phyloP scores from a whole-genome alignment of 2,113 vertebrate genomes.

The Bufo gargarizans region DNA sequence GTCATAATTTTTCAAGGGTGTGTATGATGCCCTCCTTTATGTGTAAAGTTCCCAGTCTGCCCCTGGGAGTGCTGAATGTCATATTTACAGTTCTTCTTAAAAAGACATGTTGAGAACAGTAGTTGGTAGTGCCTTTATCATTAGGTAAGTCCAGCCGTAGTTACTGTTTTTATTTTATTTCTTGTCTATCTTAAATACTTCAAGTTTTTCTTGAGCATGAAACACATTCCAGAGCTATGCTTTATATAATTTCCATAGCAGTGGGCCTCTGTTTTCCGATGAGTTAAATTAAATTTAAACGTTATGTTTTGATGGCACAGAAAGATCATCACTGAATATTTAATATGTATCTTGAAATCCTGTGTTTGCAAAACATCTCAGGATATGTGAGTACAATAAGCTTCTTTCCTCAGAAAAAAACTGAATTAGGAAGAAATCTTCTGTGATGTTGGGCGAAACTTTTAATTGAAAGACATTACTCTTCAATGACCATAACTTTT shows the following conservation, averaged over 20 bases:
- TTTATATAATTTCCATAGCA: neutral
- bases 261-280: neutral
- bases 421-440: slow-evolving; percentile 6
- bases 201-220: neutral
- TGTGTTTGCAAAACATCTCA: neutral
- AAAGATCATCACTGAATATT: slow-evolving; percentile 10
- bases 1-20: too few relatives aligned
- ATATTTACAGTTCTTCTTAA: too few relatives aligned
- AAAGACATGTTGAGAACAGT: neutral
- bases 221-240: neutral
- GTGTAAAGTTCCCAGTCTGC: too few relatives aligned
- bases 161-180: neutral
- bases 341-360: slow-evolving; percentile 6
- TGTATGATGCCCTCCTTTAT: too few relatives aligned
- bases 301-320: neutral
- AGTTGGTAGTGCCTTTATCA: neutral
- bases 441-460: slow-evolving; percentile 12
- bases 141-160: neutral
- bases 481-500: slow-evolving; percentile 44
- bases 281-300: neutral
- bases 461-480: slow-evolving; percentile 56
- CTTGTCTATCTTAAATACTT: neutral
- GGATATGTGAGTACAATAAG: neutral
- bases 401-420: neutral
- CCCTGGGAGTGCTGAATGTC: too few relatives aligned